Evolutionary conservation across 2,113 vertebrate genomes (phyloP).

Genomic region (Mungos mungo): DNA sequence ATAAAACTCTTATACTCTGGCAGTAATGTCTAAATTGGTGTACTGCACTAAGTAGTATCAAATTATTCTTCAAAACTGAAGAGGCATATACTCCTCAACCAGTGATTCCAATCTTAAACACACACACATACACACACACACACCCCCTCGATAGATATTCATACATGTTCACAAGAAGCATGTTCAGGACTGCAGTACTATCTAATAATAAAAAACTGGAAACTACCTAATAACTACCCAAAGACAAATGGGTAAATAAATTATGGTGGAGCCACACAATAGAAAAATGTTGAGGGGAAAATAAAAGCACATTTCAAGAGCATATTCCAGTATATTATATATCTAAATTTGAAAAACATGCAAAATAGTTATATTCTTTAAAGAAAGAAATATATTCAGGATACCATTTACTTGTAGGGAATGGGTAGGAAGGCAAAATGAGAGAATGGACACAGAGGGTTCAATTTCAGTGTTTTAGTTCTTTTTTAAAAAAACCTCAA

Average conservation of each 20-base stretch:
- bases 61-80: conserved; percentile 12
- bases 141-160: neutral
- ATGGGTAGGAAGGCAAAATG: neutral
- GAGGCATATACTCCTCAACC: neutral
- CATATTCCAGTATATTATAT: neutral
- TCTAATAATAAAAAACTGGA: conserved; percentile 18
- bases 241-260: neutral
- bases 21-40: neutral
- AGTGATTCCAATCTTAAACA: neutral
- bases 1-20: neutral
- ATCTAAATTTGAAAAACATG: conserved; percentile 9
- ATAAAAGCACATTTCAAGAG: neutral
- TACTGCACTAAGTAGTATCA: conserved; percentile 7
- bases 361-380: conserved; percentile 25
- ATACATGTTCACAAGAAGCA: neutral
- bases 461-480: neutral
- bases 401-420: conserved; percentile 1
- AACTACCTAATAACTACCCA: neutral
- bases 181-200: neutral
- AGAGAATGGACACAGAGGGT: neutral
- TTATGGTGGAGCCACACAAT: neutral
- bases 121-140: no score
- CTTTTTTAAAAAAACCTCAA: neutral
- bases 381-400: conserved; percentile 22
- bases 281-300: neutral